Percentiles rank a stretch among this genome's conserved stretches.
Conservation (phyloP, 2,888 invertebrate genomes). For the Hedya salicella region DNA sequence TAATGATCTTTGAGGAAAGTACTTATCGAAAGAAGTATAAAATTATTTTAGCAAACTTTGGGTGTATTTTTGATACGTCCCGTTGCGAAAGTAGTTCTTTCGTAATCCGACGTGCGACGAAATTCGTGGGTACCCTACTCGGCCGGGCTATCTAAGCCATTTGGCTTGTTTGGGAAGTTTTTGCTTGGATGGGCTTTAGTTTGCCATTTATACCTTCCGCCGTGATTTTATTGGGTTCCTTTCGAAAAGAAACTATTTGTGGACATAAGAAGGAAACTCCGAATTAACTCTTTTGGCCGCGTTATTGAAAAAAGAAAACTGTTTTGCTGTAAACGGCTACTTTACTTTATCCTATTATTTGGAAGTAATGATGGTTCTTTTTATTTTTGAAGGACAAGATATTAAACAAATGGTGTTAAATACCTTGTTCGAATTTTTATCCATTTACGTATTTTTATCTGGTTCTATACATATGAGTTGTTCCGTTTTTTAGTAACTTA, state of each 20-base stretch:
- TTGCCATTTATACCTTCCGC: constrained; percentile 36
- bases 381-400: no score
- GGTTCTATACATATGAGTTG: no score
- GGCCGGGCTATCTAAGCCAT: constrained; percentile 27
- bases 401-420: no score
- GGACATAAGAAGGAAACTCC: background rate
- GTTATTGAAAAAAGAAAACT: background rate
- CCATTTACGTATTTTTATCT: no score
- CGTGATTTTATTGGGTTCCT: constrained; percentile 31
- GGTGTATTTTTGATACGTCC: no score
- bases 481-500: no score
- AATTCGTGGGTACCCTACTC: constrained; percentile 19
- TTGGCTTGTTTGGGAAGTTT: constrained; percentile 28
- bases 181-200: constrained; percentile 32
- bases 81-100: no score
- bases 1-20: no score
- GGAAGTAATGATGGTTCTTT: background rate
- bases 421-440: no score
- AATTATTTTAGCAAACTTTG: no score
- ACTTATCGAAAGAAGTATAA: no score
- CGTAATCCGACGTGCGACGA: no score
- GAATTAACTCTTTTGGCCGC: background rate
- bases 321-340: background rate
- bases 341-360: background rate
- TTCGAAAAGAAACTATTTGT: constrained; percentile 23